These are phyloP conservation scores for Capreolus pygargus DNA, from an alignment of 2,113 vertebrate genomes.

Conservation along the genomic window DNA sequence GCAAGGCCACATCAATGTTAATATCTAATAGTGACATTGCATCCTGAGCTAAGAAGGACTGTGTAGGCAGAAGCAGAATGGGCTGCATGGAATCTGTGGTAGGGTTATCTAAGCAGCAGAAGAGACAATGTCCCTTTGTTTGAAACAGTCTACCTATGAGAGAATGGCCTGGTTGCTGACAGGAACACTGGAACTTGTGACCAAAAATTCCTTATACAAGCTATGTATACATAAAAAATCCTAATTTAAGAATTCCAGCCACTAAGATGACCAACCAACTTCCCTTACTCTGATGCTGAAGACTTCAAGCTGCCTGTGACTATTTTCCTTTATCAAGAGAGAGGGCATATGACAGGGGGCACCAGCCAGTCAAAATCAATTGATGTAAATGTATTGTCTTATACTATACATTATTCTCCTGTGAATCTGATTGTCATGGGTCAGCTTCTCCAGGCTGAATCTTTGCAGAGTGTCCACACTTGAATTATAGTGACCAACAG, in stretches of 20 bases:
- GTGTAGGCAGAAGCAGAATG: neutral
- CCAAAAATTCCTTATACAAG: neutral
- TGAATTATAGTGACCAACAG: neutral
- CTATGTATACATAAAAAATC: neutral
- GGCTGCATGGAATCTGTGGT: neutral
- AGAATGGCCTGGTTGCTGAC: neutral
- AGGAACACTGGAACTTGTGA: neutral
- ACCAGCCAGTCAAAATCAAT: neutral
- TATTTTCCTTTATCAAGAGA: neutral
- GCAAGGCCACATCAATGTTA: neutral
- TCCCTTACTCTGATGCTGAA: neutral
- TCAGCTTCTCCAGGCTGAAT: neutral
- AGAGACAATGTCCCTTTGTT: neutral
- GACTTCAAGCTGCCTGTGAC: neutral
- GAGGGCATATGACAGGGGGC: neutral
- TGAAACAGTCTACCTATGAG: neutral
- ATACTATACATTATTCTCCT: neutral
- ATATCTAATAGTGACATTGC: neutral
- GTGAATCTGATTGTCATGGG: neutral
- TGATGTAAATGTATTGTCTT: neutral
- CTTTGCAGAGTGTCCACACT: neutral
- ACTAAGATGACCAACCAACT: neutral
- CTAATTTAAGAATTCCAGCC: neutral
- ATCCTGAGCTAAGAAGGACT: neutral
- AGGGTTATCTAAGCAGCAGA: neutral